Evolutionary conservation across 2,113 vertebrate species (phyloP), one percentile per base, ranked within the genome.

Genomic region (Podiceps cristatus): DNA sequence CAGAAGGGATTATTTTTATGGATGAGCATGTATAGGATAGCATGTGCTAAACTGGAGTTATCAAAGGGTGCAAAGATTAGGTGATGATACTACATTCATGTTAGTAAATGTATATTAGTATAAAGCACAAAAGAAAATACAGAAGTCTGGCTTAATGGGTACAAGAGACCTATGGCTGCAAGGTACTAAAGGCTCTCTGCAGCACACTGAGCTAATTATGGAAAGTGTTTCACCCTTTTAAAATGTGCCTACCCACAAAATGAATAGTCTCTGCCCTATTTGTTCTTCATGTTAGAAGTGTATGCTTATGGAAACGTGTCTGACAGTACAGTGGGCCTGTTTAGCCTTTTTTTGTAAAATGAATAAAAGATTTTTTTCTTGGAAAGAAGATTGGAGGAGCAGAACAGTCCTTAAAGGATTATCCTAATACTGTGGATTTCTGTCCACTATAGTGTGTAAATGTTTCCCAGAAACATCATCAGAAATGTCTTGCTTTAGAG

Each of bases 151-250:
- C 8, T 58, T 69, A 33, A n/a, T 93, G 24, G 20, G 4, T 84
- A 45, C n/a, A 19, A 62, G 74, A 79, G 66, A 50, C 15, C 6
- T 76, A 1, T 68, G 40, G 62, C 40, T 86, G 18, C 29, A 33
- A 33, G 83, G 53, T 73, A 10, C 29, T 73, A 8, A 33, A 56
- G 22, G 12, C 9, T 87, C 10, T 75, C 81, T 68, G 60, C 9
- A 58, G 58, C 29, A 18, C 8, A 7, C 44, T 85, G 0, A 14
- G 33, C 27, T 77, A 11, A 35, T 44, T 31, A 28, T 0, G 0
- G 40, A 35, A 86, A 9, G 19, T 31, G 14, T 77, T 74, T 72
- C 55, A 67, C 15, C 8, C 58, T 74, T 86, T 50, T 28, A 19
- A 83, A 90, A 27, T 80, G 67, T 85, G 45, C 67, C 55, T 77